A percentile compares a stretch with the other conserved stretches of the same genome.
Evolutionary conservation across 2,113 vertebrate genomes (phyloP).

Genomic region (Oceanodroma tethys): DNA sequence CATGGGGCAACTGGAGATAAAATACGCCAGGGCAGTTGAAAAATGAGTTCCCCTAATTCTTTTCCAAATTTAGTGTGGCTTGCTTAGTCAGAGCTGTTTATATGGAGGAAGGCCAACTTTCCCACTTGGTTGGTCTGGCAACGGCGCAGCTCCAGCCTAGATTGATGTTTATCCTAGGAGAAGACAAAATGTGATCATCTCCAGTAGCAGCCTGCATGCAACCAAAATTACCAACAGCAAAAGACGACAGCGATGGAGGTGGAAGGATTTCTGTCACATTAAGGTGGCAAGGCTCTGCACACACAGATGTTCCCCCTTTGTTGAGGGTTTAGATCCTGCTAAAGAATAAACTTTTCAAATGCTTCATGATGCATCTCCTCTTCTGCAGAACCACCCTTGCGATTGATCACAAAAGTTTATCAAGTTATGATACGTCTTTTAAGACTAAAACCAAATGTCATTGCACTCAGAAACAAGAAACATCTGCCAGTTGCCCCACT

Average conservation of each 20-base stretch:
- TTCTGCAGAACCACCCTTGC: not conserved
- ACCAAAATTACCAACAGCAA: not conserved
- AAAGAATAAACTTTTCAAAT: not conserved
- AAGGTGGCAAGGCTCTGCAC: not conserved
- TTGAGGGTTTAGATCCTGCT: not conserved
- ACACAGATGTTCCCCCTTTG: not conserved
- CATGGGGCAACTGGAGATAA: not conserved
- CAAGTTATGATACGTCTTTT: not conserved
- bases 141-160: not conserved
- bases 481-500: not conserved
- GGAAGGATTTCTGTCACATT: not conserved
- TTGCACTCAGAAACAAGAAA: not conserved
- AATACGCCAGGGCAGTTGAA: constrained; percentile 9
- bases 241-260: not conserved
- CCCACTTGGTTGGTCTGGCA: not conserved
- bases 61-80: constrained; percentile 42
- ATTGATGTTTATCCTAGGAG: not conserved
- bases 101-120: not conserved
- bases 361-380: not conserved
- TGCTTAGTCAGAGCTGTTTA: constrained; percentile 31
- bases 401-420: not conserved
- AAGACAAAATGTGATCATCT: not conserved
- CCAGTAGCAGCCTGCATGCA: not conserved
- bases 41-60: constrained; percentile 20
- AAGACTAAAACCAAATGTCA: not conserved